Evolutionary conservation across 2,113 vertebrate genomes (phyloP).

Genomic region (Malurus alboscapulatus): DNA sequence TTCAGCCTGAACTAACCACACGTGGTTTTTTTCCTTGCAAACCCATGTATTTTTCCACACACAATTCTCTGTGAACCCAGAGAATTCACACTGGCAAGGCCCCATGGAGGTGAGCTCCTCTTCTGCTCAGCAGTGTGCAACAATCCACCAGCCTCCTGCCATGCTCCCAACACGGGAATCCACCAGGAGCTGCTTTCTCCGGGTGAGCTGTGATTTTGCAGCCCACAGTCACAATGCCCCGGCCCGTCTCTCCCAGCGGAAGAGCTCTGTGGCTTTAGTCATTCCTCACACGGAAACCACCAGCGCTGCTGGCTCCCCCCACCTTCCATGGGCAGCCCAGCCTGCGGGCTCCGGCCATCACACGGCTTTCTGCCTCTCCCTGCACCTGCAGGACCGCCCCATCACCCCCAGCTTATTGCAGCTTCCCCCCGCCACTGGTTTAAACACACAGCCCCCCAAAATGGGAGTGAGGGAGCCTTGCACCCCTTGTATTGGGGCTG

Average conservation of each 20-base stretch:
- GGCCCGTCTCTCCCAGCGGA: neutral
- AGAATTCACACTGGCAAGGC: neutral
- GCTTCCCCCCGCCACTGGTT: neutral
- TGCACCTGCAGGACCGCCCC: neutral
- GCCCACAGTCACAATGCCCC: neutral
- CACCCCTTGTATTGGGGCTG: neutral
- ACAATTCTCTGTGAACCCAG: neutral
- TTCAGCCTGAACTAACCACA: neutral
- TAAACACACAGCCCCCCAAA: neutral
- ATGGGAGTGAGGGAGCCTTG: neutral
- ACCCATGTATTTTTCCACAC: neutral
- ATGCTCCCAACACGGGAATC: rapidly evolving
- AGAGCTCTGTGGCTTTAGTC: neutral
- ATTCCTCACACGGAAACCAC: neutral
- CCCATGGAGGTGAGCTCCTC: neutral
- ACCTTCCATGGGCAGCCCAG: rapidly evolving
- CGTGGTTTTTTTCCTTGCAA: neutral
- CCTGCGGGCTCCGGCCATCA: rapidly evolving
- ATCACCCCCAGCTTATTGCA: neutral
- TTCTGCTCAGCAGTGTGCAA: rapidly evolving
- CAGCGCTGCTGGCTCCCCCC: neutral
- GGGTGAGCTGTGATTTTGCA: neutral
- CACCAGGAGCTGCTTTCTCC: neutral
- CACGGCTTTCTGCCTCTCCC: neutral
- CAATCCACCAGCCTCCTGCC: neutral